Conservation (phyloP, 2,888 invertebrate genomes). For the Bellardia bayeri region DNA sequence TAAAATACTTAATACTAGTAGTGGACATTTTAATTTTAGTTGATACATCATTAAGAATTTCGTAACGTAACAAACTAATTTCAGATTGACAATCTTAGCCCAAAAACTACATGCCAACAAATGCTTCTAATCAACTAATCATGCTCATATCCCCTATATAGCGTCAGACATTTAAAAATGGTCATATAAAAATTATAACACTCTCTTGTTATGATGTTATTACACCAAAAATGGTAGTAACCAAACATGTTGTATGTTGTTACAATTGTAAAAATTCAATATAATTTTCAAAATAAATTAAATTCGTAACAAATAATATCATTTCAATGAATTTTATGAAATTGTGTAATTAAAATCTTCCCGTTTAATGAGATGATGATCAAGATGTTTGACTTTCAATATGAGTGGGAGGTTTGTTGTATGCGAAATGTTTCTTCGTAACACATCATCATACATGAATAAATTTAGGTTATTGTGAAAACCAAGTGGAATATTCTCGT, state of each 20-base stretch:
- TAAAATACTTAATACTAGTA: too few species aligned
- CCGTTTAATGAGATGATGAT: slow-evolving; percentile 3
- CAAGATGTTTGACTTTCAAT: slow-evolving; percentile 38
- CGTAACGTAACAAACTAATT: too few species aligned
- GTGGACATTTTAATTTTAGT: too few species aligned
- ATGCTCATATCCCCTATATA: neutral
- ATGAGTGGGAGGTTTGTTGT: slow-evolving; percentile 40
- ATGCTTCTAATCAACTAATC: neutral
- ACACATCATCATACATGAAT: slow-evolving; percentile 9
- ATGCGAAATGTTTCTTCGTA: slow-evolving; percentile 21
- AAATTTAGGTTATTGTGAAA: slow-evolving; percentile 34
- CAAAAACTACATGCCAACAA: too few species aligned
- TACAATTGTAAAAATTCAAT: slow-evolving; percentile 39
- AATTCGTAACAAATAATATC: neutral
- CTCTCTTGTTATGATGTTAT: slow-evolving; percentile 20
- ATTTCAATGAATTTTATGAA: slow-evolving; percentile 38
- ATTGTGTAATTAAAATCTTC: slow-evolving; percentile 34
- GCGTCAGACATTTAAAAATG: slow-evolving; percentile 32
- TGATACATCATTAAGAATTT: too few species aligned
- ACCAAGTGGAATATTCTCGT: slow-evolving; percentile 47
- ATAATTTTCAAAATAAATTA: neutral
- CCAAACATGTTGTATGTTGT: slow-evolving; percentile 30
- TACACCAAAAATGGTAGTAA: slow-evolving; percentile 41
- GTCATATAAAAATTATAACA: slow-evolving; percentile 50
- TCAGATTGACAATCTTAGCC: too few species aligned